Evolutionary conservation across 2,113 vertebrate genomes (phyloP), one percentile per base, ranked within the genome.

Genomic region (Paramisgurnus dabryanus): DNA sequence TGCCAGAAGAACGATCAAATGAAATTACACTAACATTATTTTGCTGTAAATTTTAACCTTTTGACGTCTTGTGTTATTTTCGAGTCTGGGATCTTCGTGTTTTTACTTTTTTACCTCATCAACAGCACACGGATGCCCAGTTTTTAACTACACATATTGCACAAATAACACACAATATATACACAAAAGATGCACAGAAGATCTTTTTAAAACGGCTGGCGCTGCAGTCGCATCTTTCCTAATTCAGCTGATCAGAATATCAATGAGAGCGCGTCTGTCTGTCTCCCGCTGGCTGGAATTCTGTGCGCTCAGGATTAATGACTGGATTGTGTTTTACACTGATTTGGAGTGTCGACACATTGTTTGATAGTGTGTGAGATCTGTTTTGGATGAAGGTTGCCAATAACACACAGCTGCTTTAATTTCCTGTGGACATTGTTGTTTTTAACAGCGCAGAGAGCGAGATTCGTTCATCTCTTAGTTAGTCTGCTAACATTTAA

Each of bases 191-290:
- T 34, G 3, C 27, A 34, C 1, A 34, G 27, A 34, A 34, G 27
- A 34, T 34, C 27, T 34, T 34, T 34, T 34, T 3, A 34, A 34
- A 10, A 47, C 1, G 66, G 39, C 43, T 79, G 78, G 63, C 13
- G 40, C 55, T 79, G 40, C 6, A 68, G 55, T 43, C 22, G 34
- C 40, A 68, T 77, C 49, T 40, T 40, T 34, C 9, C 63, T 10
- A 40, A n/a, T 49, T 13, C 4, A 53, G 60, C 74, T 66, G 60
- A 53, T 6, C 6, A 3, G 74, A 76, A 76, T 76, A 12, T 53
- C 74, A 76, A 76, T 76, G 61, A 76, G 74, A 40, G 15, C 15
- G 45, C 17, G 60, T 75, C 18, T 75, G 43, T 75, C 11, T 75
- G 43, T 17, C 43, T 75, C 72, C 58, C 6, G 70, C 70, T 60